Conservation (phyloP, 2,113 vertebrate species). For the Elephantulus edwardii region DNA sequence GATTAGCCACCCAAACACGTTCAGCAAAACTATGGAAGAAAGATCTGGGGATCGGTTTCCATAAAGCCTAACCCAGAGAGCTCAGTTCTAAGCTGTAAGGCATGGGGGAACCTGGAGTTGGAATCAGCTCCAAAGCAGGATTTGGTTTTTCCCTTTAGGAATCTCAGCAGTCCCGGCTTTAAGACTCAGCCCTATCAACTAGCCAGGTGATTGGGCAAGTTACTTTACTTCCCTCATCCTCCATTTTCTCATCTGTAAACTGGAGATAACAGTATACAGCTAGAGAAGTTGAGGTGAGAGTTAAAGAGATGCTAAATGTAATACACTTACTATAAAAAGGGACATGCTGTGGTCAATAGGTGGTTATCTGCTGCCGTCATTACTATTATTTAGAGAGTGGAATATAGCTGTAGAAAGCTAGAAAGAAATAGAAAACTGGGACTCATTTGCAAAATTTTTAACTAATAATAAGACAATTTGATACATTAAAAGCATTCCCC, state of each 20-base stretch:
- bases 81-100: background rate
- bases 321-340: background rate
- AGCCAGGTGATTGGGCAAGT: background rate
- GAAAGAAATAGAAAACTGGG: background rate
- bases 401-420: background rate
- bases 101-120: background rate
- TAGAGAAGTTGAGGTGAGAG: background rate
- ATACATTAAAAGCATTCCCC: background rate
- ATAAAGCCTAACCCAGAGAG: background rate
- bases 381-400: background rate
- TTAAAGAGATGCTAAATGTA: background rate
- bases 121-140: background rate
- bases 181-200: background rate
- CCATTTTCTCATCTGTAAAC: background rate
- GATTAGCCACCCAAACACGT: background rate
- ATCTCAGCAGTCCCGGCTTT: background rate
- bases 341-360: background rate
- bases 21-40: background rate
- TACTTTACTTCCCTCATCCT: background rate
- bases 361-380: background rate
- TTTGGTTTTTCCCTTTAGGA: background rate
- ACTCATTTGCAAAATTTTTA: background rate
- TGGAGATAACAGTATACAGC: background rate
- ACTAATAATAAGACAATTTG: background rate
- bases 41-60: background rate